Evolutionary conservation across 2,113 vertebrate genomes (phyloP).

Genomic region (Coracopsis vasa): DNA sequence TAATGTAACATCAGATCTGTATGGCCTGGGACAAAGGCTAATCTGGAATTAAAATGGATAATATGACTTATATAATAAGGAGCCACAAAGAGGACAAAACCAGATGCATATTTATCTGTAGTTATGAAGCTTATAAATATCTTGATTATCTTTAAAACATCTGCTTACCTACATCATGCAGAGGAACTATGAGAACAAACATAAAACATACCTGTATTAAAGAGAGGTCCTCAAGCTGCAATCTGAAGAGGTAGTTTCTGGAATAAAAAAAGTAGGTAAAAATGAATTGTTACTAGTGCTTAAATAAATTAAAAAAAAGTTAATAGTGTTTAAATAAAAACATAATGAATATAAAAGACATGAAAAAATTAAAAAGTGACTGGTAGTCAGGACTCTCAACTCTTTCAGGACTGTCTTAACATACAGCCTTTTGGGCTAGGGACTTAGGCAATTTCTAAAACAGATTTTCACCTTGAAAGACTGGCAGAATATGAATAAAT

Average conservation of each 20-base stretch:
- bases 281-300: background rate
- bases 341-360: background rate
- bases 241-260: constrained; percentile 94
- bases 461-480: background rate
- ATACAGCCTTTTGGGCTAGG: background rate
- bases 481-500: background rate
- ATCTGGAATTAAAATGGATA: constrained; percentile 4
- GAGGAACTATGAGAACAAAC: background rate
- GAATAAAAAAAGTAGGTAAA: constrained; percentile 40
- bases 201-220: constrained; percentile 83
- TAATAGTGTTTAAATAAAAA: background rate
- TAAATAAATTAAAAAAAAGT: background rate
- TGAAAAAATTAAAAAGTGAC: background rate
- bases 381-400: background rate
- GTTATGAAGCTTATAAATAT: background rate
- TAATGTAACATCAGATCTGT: background rate
- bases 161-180: background rate
- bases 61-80: background rate
- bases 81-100: background rate
- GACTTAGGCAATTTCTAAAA: background rate
- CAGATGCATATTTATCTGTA: background rate
- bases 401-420: background rate
- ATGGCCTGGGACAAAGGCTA: background rate
- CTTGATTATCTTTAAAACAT: background rate
- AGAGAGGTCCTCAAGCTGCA: constrained; percentile 88